Evolutionary conservation across 2,113 vertebrate genomes (phyloP), one percentile per base, ranked within the genome.

Genomic region (Myotis yumanensis): DNA sequence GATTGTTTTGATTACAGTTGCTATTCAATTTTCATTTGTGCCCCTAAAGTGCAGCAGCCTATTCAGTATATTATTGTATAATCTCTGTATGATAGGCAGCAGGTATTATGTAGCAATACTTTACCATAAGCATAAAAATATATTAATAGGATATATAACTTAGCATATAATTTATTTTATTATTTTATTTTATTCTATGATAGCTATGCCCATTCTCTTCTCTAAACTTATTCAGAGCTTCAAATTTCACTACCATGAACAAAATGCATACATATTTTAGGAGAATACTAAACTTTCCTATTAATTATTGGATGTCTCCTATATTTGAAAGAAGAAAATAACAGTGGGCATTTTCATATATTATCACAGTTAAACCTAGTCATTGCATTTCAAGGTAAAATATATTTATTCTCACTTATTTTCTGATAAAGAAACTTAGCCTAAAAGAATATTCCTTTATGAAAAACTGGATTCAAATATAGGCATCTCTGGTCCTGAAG

Each of bases 371-470:
- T 93, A 73, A 88, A 48, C 1, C 28, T 71, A 52, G n/a, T 48
- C 66, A 69, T 66, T 86, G 4, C 18, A 84, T 76, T 94, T 89
- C 43, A 87, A 80, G 46, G 37, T 37, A 89, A 93, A 7, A 25
- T 62, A 40, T 86, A 81, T 57, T 32, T 85, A n/a, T 71, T 52
- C 10, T 81, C 8, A 17, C 28, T 37, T 35, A 15, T 54, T 72
- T 1, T 30, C 20, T 79, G 11, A 79, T 32, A 80, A 69, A 59
- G 28, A 81, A 85, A 11, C 43, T 83, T 51, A 90, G 3, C 25
- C 80, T 84, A n/a, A 72, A 10, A 94, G 30, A 72, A 3, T 6
- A 85, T 51, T 71, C 18, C 30, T 89, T 86, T 48, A 62, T 17
- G 5, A 75, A 40, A 87, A 79, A 20, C 18, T 86, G 12, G 82